Evolutionary conservation across 2,113 vertebrate species (phyloP), one percentile per base, ranked within the genome.

Genomic region (Pithys albifrons): DNA sequence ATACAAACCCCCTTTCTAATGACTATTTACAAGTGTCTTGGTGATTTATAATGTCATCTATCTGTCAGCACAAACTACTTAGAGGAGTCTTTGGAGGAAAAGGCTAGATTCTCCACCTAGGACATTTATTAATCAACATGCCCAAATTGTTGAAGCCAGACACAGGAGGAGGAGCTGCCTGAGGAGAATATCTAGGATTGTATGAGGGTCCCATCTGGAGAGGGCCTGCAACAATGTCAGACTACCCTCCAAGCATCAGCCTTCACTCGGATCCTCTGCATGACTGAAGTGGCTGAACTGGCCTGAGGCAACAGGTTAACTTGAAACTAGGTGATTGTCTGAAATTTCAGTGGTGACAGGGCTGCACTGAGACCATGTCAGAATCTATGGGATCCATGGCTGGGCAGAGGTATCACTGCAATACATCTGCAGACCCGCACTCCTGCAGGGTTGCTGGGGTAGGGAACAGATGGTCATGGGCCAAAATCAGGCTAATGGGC

Each of bases 401-500:
- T 22, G 62, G 39, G 55, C 39, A 88, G 64, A 24, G 14, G 25
- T 7, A 27, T 35, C 19, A 27, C 28, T 64, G 39, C 19, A 22
- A 1, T 35, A 14, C 9, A 72, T 20, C 48, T 45, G 25, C 46
- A 55, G 39, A 55, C 4, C 0, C 1, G 8, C 6, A 5, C 14
- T 61, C 22, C 12, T 67, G 1, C 7, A 11, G n/a, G 13, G 10
- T 5, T 75, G 14, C 33, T 67, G 19, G 19, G 28, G 22, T n/a
- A 86, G 45, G n/a, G 19, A 12, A 12, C 31, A 19, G 10, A 6
- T 12, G 12, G 16, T 43, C 9, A 13, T 27, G 75, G 28, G 7
- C 52, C 85, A 74, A 76, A 69, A 46, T 75, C 12, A n/a, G 10
- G 19, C 5, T 11, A 0, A 0, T 33, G 76, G 39, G 27, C 19